Base-by-base conservation (phyloP, 2,113 vertebrate genomes). In the Corythornis madagascariensis region DNA sequence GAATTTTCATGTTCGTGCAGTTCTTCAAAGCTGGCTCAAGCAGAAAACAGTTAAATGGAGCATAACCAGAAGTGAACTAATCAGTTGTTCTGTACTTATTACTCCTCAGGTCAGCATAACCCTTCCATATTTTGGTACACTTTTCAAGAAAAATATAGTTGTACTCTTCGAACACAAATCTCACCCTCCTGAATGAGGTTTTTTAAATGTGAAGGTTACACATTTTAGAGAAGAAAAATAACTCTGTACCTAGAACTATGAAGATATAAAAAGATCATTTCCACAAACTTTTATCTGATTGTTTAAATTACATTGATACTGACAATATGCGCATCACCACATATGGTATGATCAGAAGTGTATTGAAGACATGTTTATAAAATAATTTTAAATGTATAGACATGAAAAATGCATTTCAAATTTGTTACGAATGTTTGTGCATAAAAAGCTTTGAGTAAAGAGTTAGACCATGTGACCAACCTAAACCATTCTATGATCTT, bases 11-110 rank as follows among this genome's bases (percentile, higher is more conserved):
- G 40, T 95, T 94, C 9, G 4, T 84, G 88, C 65, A 11, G 73
- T 14, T 83, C 70, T 61, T 81, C 61, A 88, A 91, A 95, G 85
- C 57, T 88, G 76, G 11, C 67, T 95, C 72, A 95, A 94, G 88
- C 90, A 96, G 86, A 95, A 95, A 93, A 86, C 29, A 86, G 80
- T 84, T 93, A 95, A 95, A 95, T 95, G 86, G 92, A 90, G 72
- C 92, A 93, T 83, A 90, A 77, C 53, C 60, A 94, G 71, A 83
- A 86, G 74, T 50, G 80, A 93, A 82, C 40, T 92, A 86, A 88
- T 84, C 80, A 72, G 73, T 88, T 88, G 33, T 89, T 93, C 56
- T 83, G 24, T 93, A 83, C 45, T 92, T 83, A 90, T 83, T 95
- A 91, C 69, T 72, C 73, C 64, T 86, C 24, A 31, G 81, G 80